Evolutionary conservation across 2,113 vertebrate species (phyloP), one percentile per base, ranked within the genome.

Genomic region (Crocuta crocuta): DNA sequence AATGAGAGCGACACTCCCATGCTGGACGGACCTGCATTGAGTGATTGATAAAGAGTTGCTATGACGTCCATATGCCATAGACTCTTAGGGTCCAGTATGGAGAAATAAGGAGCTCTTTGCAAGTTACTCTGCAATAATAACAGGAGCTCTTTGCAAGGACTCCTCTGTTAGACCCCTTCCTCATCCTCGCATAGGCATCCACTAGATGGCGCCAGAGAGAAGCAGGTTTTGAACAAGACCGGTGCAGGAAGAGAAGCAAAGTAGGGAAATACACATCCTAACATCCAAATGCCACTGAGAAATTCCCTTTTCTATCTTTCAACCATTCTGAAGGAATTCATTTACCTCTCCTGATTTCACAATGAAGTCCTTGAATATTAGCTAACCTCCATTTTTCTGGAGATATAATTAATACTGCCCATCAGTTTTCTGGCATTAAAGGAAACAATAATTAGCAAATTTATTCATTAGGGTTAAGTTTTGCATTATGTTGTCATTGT

Each of bases 391-490:
- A 63, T 55, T 95, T 71, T 80, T 78, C 63, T 70, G 39, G 50
- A 68, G 9, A 58, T 10, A 43, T 68, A 66, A 79, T 17, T 81
- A 43, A 90, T 8, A 78, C 66, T 79, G 31, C 10, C 55, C n/a
- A 58, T 21, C 23, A 4, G 21, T 74, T 86, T 66, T 89, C 43
- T 63, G 68, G 15, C 33, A 73, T 33, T 50, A 91, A 88, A 94
- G 78, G 31, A 74, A 91, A 93, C 50, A 89, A 82, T 66, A 76
- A 93, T 58, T 71, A 84, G 24, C 1, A 84, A 88, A 90, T 80
- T 10, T 80, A 95, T 61, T 88, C 10, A 96, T 73, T 58, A 35
- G 7, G 3, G 26, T 89, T 68, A 79, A 50, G 5, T 45, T 85
- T 97, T 70, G 84, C 26, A 45, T 79, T 70, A 78, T 2, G 17